A percentile compares a stretch with the other conserved stretches of the same genome.
These are phyloP conservation scores for Allygus modestus DNA, from an alignment of 2,888 invertebrate genomes.

Conservation along the genomic window DNA sequence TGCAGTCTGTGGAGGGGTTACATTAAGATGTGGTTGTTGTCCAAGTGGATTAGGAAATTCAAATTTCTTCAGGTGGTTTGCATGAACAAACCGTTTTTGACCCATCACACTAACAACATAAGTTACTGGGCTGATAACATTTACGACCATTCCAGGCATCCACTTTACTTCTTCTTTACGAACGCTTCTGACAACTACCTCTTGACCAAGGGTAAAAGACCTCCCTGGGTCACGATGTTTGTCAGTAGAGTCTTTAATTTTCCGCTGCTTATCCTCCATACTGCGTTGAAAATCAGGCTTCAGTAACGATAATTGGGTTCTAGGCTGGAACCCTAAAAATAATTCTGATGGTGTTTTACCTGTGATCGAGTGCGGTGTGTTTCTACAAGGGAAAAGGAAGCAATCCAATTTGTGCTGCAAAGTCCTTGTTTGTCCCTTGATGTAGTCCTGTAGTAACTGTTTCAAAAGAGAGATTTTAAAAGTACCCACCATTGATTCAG, in stretches of 20 bases:
- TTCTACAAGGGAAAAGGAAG: constrained; percentile 65
- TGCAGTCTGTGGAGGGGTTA: not conserved
- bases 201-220: not conserved
- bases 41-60: not conserved
- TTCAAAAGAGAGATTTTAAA: constrained; percentile 66
- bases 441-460: constrained; percentile 9
- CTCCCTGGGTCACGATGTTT: not conserved
- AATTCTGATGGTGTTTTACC: constrained; percentile 67
- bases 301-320: not conserved
- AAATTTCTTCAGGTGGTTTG: not conserved
- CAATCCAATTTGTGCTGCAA: constrained; percentile 65
- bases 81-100: constrained; percentile 8
- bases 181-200: not conserved
- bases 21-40: not conserved
- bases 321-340: not conserved
- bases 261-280: not conserved
- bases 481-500: not conserved
- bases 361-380: constrained; percentile 70
- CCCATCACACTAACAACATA: constrained; percentile 11
- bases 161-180: not conserved
- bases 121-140: not conserved
- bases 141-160: not conserved
- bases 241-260: not conserved
- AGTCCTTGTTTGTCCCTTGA: constrained; percentile 44
- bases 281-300: not conserved